A percentile compares a stretch with the other conserved stretches of the same genome.
These are phyloP conservation scores for Dryococelus australis DNA, from an alignment of 2,888 invertebrate genomes.

Conservation along the genomic window DNA sequence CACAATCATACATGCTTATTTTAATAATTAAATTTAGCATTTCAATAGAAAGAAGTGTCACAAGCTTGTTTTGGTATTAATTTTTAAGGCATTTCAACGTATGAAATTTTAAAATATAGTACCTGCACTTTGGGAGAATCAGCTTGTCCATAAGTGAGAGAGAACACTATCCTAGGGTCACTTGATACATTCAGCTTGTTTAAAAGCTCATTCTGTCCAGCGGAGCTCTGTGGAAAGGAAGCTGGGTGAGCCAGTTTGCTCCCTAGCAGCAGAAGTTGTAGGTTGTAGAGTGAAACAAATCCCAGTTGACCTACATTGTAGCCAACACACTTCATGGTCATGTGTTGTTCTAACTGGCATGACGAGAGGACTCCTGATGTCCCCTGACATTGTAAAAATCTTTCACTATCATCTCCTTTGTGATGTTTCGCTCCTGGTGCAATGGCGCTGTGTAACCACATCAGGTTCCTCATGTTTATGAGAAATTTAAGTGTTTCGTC, in stretches of 20 bases:
- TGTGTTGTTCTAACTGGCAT: slow-evolving; percentile 33
- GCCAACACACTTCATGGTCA: slow-evolving; percentile 52
- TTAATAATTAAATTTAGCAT: too few relatives aligned
- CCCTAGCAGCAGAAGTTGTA: slow-evolving; percentile 55
- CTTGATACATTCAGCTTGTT: not conserved
- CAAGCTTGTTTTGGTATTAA: too few relatives aligned
- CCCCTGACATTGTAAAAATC: not conserved
- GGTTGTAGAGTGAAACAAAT: slow-evolving; percentile 54
- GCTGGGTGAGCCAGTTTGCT: slow-evolving; percentile 44
- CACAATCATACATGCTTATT: too few relatives aligned
- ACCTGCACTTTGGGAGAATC: slow-evolving; percentile 49
- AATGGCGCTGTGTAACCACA: slow-evolving; percentile 56
- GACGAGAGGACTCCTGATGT: slow-evolving; percentile 43
- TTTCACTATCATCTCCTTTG: not conserved
- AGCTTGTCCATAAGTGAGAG: slow-evolving; percentile 35
- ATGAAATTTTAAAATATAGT: not conserved
- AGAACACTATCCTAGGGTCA: slow-evolving; percentile 41
- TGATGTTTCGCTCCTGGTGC: slow-evolving; percentile 28
- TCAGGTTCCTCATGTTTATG: slow-evolving; percentile 56
- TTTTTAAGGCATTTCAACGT: too few relatives aligned
- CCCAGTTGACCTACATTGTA: slow-evolving; percentile 57
- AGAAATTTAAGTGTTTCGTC: slow-evolving; percentile 56
- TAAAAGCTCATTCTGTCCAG: not conserved
- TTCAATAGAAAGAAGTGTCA: too few relatives aligned
- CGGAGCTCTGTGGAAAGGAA: not conserved